phyloP scores from a whole-genome alignment of 2,113 vertebrate species.

The Ophiodon elongatus region DNA sequence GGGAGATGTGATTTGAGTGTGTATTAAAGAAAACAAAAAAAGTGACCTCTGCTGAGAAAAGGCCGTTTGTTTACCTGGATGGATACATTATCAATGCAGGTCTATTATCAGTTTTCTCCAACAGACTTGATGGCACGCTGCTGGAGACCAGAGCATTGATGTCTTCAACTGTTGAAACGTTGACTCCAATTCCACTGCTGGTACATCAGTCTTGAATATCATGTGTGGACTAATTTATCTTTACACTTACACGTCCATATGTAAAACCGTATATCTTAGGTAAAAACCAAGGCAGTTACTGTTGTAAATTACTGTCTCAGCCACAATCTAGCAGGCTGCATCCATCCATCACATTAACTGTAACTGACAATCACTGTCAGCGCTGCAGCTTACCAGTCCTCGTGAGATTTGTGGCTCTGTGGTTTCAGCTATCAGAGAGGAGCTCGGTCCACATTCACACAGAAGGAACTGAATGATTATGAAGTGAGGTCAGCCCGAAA shows the following conservation, averaged over 20 bases:
- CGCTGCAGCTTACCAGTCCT: slow-evolving; percentile 40
- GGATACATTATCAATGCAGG: slow-evolving; percentile 59
- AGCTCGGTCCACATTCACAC: slow-evolving; percentile 6
- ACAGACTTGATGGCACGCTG: slow-evolving; percentile 24
- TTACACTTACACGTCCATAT: not conserved
- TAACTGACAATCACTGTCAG: slow-evolving; percentile 63
- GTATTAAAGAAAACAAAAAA: slow-evolving; percentile 55
- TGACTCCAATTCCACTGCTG: slow-evolving; percentile 17
- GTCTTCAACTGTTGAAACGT: slow-evolving; percentile 23
- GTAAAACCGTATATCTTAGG: not conserved
- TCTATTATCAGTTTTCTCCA: slow-evolving; percentile 47
- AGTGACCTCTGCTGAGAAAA: slow-evolving; percentile 53
- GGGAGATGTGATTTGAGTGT: slow-evolving; percentile 49
- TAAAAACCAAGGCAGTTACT: slow-evolving; percentile 6
- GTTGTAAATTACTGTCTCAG: not conserved
- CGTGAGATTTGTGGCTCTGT: slow-evolving; percentile 33
- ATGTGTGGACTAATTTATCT: not conserved
- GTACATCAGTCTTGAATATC: slow-evolving; percentile 5
- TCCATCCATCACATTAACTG: slow-evolving; percentile 61
- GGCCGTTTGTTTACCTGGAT: slow-evolving; percentile 26
- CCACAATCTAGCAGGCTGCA: not conserved
- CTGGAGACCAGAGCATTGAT: slow-evolving; percentile 32
- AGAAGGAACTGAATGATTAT: slow-evolving; percentile 47
- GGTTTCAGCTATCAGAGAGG: slow-evolving; percentile 30
- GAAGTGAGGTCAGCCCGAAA: slow-evolving; percentile 43